Evolutionary conservation across 2,797 vertebrate species (phyloP).

Genomic region (Coluber constrictor): DNA sequence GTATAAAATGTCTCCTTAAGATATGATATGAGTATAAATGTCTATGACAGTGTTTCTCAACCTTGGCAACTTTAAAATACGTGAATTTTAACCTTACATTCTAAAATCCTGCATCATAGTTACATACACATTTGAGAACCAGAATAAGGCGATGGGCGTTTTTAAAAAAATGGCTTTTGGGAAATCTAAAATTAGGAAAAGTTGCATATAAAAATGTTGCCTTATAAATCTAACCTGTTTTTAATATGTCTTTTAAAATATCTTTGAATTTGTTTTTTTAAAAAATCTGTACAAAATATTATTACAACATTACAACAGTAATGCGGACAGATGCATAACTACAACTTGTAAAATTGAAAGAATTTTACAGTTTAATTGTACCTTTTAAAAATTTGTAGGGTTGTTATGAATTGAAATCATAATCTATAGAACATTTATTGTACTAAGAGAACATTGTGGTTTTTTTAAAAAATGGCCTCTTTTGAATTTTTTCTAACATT

Average conservation of each 20-base stretch:
- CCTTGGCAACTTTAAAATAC: no score
- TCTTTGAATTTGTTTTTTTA: background rate
- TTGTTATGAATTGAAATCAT: background rate
- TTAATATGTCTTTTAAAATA: background rate
- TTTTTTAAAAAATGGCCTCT: background rate
- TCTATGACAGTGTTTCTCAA: background rate
- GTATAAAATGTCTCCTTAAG: background rate
- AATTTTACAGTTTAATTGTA: background rate
- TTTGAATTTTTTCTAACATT: background rate
- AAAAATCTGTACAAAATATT: background rate
- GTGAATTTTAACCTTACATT: background rate
- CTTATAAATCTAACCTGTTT: background rate
- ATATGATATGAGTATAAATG: background rate
- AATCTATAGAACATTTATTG: background rate
- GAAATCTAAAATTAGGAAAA: background rate
- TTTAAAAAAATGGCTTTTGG: background rate
- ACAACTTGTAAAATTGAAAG: background rate
- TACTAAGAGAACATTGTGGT: background rate
- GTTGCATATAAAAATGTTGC: background rate
- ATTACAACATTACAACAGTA: background rate
- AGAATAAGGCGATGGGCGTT: background rate
- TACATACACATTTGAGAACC: background rate
- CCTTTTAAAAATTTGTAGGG: background rate
- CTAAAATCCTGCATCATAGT: background rate
- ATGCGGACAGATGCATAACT: background rate